Conservation (phyloP, 2,888 invertebrate species). For the Drosophila kokeensis region DNA sequence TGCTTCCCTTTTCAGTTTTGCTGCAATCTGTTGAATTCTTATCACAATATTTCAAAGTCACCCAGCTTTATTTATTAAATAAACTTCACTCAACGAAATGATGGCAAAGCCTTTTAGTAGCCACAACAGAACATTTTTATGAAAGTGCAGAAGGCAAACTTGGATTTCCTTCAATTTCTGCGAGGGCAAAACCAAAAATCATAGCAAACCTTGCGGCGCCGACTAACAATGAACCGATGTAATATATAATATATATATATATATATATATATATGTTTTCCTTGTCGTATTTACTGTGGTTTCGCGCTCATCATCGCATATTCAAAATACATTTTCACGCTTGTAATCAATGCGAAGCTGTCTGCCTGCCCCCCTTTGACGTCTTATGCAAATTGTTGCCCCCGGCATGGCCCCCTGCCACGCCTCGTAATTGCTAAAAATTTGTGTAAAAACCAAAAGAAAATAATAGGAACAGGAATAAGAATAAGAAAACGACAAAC, state of each 20-base stretch:
- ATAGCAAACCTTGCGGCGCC: conserved; percentile 66
- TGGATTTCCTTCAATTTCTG: conserved; percentile 16
- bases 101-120: conserved; percentile 11
- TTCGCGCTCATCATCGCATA: conserved; percentile 51
- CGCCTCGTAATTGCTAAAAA: conserved; percentile 72
- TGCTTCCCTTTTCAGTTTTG: neutral
- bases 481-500: conserved; percentile 61
- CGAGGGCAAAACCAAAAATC: conserved; percentile 42
- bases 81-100: conserved; percentile 14
- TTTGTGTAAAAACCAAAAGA: conserved; percentile 41
- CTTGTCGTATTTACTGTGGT: conserved; percentile 26
- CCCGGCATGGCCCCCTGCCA: conserved; percentile 37
- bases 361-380: conserved; percentile 8
- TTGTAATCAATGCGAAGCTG: conserved; percentile 70
- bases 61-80: neutral
- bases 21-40: neutral
- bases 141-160: conserved; percentile 7
- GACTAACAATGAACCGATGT: conserved; percentile 39
- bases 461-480: conserved; percentile 39
- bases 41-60: neutral
- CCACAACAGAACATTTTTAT: conserved; percentile 8
- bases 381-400: conserved; percentile 74
- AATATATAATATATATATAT: conserved; percentile 1
- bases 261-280: conserved; percentile 1
- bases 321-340: conserved; percentile 74